phyloP scores from a whole-genome alignment of 2,888 invertebrate genomes.

The Ischnura elegans region DNA sequence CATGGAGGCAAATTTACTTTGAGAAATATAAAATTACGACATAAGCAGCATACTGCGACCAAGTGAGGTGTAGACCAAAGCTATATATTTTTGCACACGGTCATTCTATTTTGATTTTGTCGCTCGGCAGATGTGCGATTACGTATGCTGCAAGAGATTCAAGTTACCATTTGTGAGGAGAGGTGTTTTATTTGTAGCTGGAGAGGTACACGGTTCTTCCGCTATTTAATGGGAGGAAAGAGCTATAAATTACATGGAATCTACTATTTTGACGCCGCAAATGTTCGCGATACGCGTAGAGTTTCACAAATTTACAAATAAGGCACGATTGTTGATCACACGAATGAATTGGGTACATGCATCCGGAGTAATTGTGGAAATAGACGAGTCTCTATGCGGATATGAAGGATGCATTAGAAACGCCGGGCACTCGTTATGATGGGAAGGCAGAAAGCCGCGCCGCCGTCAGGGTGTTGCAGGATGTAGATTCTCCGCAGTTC shows the following conservation, averaged over 20 bases:
- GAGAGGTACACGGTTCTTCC: too few species aligned
- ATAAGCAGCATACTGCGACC: too few species aligned
- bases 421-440: neutral
- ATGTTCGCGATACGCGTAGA: neutral
- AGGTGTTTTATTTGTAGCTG: too few species aligned
- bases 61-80: too few species aligned
- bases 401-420: neutral
- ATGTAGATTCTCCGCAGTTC: neutral
- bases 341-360: neutral
- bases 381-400: neutral
- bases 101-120: too few species aligned
- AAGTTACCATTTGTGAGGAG: too few species aligned
- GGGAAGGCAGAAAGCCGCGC: neutral
- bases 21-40: too few species aligned
- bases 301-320: neutral
- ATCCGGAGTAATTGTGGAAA: neutral
- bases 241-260: neutral
- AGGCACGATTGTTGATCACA: neutral
- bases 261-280: neutral
- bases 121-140: too few species aligned
- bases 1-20: too few species aligned
- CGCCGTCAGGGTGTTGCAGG: neutral
- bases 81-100: too few species aligned
- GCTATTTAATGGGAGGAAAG: neutral
- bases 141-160: too few species aligned